Percentiles rank a stretch among this genome's conserved stretches.
These are phyloP conservation scores for Peromyscus maniculatus DNA, from an alignment of 2,113 vertebrate genomes.

Conservation along the genomic window DNA sequence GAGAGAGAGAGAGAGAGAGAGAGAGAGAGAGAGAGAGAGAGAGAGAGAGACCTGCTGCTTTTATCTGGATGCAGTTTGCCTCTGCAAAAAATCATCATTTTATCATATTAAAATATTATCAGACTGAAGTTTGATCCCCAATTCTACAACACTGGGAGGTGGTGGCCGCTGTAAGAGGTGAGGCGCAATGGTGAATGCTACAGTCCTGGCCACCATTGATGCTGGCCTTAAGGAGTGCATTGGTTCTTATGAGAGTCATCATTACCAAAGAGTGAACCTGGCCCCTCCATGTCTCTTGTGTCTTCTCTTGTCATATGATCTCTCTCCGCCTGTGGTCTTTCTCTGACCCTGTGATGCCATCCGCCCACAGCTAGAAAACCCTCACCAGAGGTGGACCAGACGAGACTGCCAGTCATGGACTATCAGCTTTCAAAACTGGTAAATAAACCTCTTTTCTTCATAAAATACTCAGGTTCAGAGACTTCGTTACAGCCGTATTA, in stretches of 20 bases:
- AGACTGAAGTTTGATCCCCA: not conserved
- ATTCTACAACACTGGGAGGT: not conserved
- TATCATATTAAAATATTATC: not conserved
- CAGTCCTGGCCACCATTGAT: not conserved
- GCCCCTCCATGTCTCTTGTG: not conserved
- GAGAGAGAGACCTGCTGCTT: not conserved
- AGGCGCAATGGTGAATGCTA: not conserved
- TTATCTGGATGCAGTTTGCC: not conserved
- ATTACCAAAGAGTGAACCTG: not conserved
- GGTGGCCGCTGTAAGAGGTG: not conserved
- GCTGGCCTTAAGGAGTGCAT: not conserved
- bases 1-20: too few relatives aligned
- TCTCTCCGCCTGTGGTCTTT: not conserved
- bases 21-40: too few relatives aligned
- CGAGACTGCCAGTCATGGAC: not conserved
- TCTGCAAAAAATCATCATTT: not conserved
- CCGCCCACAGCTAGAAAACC: not conserved
- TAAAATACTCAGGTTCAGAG: not conserved
- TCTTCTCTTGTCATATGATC: not conserved
- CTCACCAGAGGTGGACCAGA: not conserved
- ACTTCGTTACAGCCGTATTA: not conserved
- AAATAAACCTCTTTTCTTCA: not conserved
- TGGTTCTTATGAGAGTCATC: not conserved
- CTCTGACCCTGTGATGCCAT: not conserved
- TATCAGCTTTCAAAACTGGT: not conserved